Conservation (phyloP, 2,113 vertebrate genomes). For the Vulpes ferrilata region DNA sequence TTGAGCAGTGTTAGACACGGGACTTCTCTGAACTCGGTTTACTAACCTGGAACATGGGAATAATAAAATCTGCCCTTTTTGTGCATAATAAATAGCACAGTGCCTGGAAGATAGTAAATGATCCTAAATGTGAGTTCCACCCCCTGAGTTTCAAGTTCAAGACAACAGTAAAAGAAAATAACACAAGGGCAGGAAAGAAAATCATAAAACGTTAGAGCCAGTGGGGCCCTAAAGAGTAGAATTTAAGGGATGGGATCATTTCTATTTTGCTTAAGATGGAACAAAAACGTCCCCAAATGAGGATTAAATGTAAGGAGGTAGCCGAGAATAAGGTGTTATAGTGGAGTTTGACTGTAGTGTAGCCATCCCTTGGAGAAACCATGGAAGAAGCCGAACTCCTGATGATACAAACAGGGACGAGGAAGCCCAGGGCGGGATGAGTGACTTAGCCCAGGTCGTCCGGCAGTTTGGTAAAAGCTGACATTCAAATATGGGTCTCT, state of each 20-base stretch:
- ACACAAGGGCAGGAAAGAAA: not conserved
- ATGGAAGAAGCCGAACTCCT: not conserved
- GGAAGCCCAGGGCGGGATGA: not conserved
- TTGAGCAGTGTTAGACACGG: not conserved
- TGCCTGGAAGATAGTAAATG: not conserved
- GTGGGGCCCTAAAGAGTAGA: not conserved
- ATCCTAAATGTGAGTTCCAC: not conserved
- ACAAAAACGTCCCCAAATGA: not conserved
- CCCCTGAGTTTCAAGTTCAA: constrained; percentile 12
- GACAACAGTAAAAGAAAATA: not conserved
- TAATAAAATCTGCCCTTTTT: not conserved
- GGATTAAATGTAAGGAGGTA: not conserved
- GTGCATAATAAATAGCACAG: not conserved
- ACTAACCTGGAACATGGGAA: not conserved
- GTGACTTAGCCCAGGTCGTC: not conserved
- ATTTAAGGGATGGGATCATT: not conserved
- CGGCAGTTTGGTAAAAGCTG: not conserved
- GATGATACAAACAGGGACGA: not conserved
- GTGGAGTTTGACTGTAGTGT: not conserved
- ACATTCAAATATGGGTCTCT: not conserved
- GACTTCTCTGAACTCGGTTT: not conserved
- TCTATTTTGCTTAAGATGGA: constrained; percentile 10
- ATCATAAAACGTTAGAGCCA: not conserved
- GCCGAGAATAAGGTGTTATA: not conserved
- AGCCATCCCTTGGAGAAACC: not conserved